phyloP scores from a whole-genome alignment of 1,140 invertebrate species.

The Gerris buenoi region DNA sequence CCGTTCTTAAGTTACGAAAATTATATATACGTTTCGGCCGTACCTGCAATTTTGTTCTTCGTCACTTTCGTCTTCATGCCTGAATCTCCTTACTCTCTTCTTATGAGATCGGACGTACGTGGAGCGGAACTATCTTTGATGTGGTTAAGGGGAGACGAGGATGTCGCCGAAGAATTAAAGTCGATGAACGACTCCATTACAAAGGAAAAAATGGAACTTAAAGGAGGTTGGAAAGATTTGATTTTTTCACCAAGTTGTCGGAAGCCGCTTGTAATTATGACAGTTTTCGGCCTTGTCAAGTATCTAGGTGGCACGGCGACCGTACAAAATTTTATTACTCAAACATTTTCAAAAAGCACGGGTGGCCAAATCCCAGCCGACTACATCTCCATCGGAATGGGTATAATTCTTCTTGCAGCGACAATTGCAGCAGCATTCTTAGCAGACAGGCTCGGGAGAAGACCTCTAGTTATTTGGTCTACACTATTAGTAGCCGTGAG shows the following conservation, averaged over 20 bases:
- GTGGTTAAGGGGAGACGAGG: conserved; percentile 39
- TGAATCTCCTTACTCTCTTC: conserved; percentile 60
- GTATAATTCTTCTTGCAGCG: conserved; percentile 24
- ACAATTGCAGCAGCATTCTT: conserved; percentile 26
- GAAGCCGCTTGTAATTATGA: conserved; percentile 16
- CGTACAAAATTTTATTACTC: conserved; percentile 25
- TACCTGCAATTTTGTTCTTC: conserved; percentile 44
- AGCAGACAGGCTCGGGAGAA: conserved; percentile 28
- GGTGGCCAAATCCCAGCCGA: conserved; percentile 21
- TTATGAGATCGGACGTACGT: conserved; percentile 39
- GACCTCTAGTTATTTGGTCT: conserved; percentile 31
- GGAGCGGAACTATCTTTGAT: conserved; percentile 46
- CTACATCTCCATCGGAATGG: conserved; percentile 22
- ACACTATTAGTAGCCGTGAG: conserved; percentile 11
- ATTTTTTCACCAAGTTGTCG: conserved; percentile 8
- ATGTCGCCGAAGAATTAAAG: conserved; percentile 15
- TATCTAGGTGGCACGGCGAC: conserved; percentile 15
- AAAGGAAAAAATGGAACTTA: conserved; percentile 6
- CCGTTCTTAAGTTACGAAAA: conserved; percentile 48
- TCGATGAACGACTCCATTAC: conserved; percentile 14
- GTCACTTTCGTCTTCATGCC: conserved; percentile 56
- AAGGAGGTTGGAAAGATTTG: conserved; percentile 15
- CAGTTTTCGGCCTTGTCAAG: conserved; percentile 12
- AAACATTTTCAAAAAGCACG: conserved; percentile 31
- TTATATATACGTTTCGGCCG: conserved; percentile 45